phyloP scores from a whole-genome alignment of 1,140 invertebrate genomes.

The Brachionus plicatilis region DNA sequence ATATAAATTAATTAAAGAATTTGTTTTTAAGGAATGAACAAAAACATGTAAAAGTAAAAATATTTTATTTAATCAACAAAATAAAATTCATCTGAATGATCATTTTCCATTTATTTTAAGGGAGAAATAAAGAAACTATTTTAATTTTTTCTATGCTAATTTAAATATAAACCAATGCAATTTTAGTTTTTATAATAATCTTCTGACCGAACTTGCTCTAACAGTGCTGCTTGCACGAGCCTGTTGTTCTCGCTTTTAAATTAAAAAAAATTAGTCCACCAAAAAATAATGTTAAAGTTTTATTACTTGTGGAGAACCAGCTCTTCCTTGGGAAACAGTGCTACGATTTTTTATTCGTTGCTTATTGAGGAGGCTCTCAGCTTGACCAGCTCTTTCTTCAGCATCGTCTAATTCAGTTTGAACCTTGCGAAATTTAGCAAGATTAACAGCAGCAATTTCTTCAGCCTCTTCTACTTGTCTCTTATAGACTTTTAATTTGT shows the following conservation, averaged over 20 bases:
- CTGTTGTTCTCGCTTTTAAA: background rate
- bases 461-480: conserved; percentile 98
- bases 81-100: background rate
- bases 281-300: background rate
- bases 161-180: background rate
- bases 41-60: background rate
- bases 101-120: background rate
- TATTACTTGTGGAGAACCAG: background rate
- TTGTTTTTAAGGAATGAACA: background rate
- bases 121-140: background rate
- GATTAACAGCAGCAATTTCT: conserved; percentile 93
- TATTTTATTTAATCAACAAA: background rate
- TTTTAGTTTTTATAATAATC: background rate
- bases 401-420: conserved; percentile 67
- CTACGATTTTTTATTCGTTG: conserved; percentile 91
- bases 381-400: conserved; percentile 92
- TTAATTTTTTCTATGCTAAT: background rate
- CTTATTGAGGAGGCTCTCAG: conserved; percentile 93
- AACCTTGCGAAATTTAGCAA: conserved; percentile 98
- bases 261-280: background rate
- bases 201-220: background rate
- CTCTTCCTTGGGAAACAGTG: conserved; percentile 53
- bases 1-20: background rate
- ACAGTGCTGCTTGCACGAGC: background rate
- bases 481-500: conserved; percentile 99